Percentiles rank a stretch among this genome's conserved stretches.
Conservation (phyloP, 2,113 vertebrate species). For the Manacus vitellinus region DNA sequence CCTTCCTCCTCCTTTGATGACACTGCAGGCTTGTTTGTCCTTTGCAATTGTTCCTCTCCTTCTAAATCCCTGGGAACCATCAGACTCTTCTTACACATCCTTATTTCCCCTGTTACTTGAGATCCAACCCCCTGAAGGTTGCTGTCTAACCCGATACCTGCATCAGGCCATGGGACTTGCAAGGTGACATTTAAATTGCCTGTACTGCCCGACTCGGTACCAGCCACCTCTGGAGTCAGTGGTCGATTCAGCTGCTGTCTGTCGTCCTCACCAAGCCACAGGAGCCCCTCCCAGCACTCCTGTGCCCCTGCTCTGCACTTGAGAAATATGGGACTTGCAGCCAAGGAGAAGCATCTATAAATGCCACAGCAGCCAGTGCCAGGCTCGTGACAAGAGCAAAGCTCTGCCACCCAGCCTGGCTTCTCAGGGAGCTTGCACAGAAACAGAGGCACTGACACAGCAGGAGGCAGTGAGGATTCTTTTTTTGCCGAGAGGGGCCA, state of each 20-base stretch:
- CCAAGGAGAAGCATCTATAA: background rate
- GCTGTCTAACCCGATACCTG: background rate
- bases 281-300: background rate
- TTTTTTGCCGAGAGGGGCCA: background rate
- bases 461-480: background rate
- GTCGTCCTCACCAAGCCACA: background rate
- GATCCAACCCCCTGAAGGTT: background rate
- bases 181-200: constrained; percentile 8
- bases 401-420: background rate
- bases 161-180: background rate
- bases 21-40: background rate
- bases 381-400: background rate
- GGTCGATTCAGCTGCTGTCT: background rate
- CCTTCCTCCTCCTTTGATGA: background rate
- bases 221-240: background rate
- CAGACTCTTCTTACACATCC: background rate
- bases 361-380: background rate
- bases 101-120: background rate
- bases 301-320: background rate
- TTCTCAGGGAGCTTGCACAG: background rate
- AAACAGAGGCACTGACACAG: background rate
- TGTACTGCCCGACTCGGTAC: background rate
- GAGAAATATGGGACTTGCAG: background rate
- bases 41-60: background rate
- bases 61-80: background rate